Percentiles rank a stretch among this genome's conserved stretches.
Conservation (phyloP, 2,113 vertebrate genomes). For the Carassius carassius region DNA sequence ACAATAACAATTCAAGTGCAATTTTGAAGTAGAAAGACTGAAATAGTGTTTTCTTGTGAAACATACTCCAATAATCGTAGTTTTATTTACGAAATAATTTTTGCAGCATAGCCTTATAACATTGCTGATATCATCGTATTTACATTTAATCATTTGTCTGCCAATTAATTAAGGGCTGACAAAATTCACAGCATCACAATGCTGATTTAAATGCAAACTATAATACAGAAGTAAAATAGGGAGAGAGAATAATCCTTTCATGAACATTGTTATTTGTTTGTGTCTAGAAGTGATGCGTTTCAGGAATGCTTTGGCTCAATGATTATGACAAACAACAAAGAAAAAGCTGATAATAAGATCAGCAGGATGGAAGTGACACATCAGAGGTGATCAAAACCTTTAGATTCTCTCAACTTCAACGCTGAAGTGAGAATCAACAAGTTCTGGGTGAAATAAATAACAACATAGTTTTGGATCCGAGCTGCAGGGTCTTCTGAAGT, state of each 20-base stretch:
- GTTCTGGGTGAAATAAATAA: not conserved
- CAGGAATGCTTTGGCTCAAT: not conserved
- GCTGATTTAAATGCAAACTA: too few relatives aligned
- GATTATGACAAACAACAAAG: constrained; percentile 28
- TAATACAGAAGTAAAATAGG: too few relatives aligned
- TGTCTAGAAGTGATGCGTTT: not conserved
- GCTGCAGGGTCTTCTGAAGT: not conserved
- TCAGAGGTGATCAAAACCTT: constrained; percentile 47
- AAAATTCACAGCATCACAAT: too few relatives aligned
- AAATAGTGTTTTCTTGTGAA: too few relatives aligned
- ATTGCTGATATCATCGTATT: too few relatives aligned
- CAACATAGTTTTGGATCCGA: not conserved
- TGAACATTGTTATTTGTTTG: not conserved
- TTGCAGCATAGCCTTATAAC: too few relatives aligned
- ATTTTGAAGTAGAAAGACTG: too few relatives aligned
- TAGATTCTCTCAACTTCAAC: constrained; percentile 21
- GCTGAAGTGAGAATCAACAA: constrained; percentile 7
- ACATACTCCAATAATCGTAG: too few relatives aligned
- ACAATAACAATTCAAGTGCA: too few relatives aligned
- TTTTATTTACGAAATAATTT: too few relatives aligned
- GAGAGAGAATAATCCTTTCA: constrained; percentile 12
- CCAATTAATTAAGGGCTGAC: too few relatives aligned
- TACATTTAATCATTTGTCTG: too few relatives aligned
- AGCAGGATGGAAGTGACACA: constrained; percentile 16
- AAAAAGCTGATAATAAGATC: not conserved